Percentiles rank a stretch among this genome's conserved stretches.
These are phyloP conservation scores for Pararge aegeria DNA, from an alignment of 1,140 invertebrate genomes.

Conservation along the genomic window DNA sequence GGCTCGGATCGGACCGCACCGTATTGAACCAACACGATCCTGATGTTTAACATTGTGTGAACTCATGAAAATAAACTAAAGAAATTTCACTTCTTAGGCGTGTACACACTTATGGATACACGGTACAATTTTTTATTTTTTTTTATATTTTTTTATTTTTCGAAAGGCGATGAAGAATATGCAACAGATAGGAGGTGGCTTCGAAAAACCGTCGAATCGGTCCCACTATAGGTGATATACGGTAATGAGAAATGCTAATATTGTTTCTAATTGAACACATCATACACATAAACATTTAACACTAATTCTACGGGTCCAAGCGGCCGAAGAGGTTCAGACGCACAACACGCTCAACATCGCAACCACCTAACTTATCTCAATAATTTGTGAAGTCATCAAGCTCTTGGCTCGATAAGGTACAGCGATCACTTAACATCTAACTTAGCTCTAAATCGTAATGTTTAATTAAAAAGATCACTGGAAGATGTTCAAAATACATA, in stretches of 20 bases:
- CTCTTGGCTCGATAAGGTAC: constrained; percentile 65
- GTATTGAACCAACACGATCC: too few species aligned
- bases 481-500: constrained; percentile 70
- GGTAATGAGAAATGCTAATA: constrained; percentile 62
- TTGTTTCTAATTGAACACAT: constrained; percentile 74
- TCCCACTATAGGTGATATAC: constrained; percentile 48
- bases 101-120: too few species aligned
- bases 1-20: too few species aligned
- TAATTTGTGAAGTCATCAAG: constrained; percentile 73
- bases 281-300: constrained; percentile 70
- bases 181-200: constrained; percentile 47
- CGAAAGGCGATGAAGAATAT: constrained; percentile 51
- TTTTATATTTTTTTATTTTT: constrained; percentile 6
- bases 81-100: too few species aligned
- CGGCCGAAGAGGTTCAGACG: constrained; percentile 53
- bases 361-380: constrained; percentile 58
- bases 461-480: constrained; percentile 72
- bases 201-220: constrained; percentile 43
- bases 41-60: too few species aligned
- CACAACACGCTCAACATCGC: constrained; percentile 50
- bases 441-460: constrained; percentile 69
- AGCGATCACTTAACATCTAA: constrained; percentile 71
- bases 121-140: not conserved
- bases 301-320: constrained; percentile 66
- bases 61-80: too few species aligned